Evolutionary conservation across 2,888 invertebrate species (phyloP).

Genomic region (Trisateles emortualis): DNA sequence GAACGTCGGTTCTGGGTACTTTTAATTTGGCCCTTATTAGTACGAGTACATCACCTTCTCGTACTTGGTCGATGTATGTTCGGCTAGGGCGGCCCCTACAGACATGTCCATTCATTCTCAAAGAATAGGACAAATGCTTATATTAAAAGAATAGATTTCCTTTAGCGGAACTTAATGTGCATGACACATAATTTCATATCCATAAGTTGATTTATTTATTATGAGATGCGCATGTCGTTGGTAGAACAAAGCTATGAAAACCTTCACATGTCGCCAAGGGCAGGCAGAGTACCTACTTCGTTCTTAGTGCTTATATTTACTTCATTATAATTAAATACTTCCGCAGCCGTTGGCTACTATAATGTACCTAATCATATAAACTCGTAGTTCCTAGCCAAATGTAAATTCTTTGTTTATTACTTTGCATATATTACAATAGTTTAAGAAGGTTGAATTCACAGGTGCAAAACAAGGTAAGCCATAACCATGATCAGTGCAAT

Average conservation of each 20-base stretch:
- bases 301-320: slow-evolving; percentile 30
- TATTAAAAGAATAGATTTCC: slow-evolving; percentile 31
- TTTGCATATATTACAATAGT: neutral
- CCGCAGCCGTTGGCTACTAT: slow-evolving; percentile 51
- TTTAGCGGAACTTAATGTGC: slow-evolving; percentile 43
- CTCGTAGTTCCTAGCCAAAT: neutral
- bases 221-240: slow-evolving; percentile 48
- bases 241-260: slow-evolving; percentile 54
- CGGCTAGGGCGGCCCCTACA: too few relatives aligned
- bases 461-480: too few relatives aligned
- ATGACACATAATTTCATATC: slow-evolving; percentile 53
- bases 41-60: too few relatives aligned
- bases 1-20: too few relatives aligned
- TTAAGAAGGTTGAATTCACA: too few relatives aligned
- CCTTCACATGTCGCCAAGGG: slow-evolving; percentile 60
- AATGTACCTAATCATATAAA: slow-evolving; percentile 3
- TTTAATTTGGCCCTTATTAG: too few relatives aligned
- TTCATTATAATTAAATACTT: slow-evolving; percentile 65
- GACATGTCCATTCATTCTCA: too few relatives aligned
- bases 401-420: neutral
- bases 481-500: too few relatives aligned
- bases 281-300: slow-evolving; percentile 20
- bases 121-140: too few relatives aligned
- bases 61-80: too few relatives aligned
- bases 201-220: slow-evolving; percentile 55